Percentiles rank a stretch among this genome's conserved stretches.
Evolutionary conservation across 2,888 invertebrate species (phyloP).

Genomic region (Callinectes sapidus): DNA sequence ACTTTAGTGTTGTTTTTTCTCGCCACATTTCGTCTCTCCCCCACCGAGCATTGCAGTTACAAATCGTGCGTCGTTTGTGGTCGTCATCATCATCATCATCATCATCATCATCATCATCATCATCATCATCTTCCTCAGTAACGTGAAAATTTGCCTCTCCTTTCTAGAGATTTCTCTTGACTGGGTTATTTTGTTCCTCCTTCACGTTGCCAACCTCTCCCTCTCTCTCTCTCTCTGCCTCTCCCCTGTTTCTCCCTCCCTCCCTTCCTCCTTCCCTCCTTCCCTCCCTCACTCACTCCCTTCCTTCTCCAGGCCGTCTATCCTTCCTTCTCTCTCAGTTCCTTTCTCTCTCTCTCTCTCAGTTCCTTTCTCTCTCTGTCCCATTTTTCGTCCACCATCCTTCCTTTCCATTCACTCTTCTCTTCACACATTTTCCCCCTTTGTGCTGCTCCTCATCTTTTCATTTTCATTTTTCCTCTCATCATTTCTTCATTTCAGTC

Average conservation of each 20-base stretch:
- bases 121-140: background rate
- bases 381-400: background rate
- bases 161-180: conserved; percentile 7
- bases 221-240: background rate
- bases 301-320: background rate
- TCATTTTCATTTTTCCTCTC: background rate
- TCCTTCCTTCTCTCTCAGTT: background rate
- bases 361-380: background rate
- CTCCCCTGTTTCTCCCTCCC: background rate
- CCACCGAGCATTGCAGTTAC: background rate
- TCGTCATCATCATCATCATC: conserved; percentile 7
- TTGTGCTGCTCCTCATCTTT: background rate
- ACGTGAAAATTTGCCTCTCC: background rate
- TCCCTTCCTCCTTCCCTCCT: background rate
- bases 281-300: background rate
- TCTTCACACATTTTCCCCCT: background rate
- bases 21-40: background rate
- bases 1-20: background rate
- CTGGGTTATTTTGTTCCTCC: conserved; percentile 26
- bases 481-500: background rate
- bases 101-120: conserved; percentile 4
- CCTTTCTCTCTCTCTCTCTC: background rate
- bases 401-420: background rate
- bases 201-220: background rate
- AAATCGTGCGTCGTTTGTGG: conserved; percentile 4